These are phyloP conservation scores for Aphaenogaster rudis DNA, from an alignment of 1,140 invertebrate species.

Conservation along the genomic window DNA sequence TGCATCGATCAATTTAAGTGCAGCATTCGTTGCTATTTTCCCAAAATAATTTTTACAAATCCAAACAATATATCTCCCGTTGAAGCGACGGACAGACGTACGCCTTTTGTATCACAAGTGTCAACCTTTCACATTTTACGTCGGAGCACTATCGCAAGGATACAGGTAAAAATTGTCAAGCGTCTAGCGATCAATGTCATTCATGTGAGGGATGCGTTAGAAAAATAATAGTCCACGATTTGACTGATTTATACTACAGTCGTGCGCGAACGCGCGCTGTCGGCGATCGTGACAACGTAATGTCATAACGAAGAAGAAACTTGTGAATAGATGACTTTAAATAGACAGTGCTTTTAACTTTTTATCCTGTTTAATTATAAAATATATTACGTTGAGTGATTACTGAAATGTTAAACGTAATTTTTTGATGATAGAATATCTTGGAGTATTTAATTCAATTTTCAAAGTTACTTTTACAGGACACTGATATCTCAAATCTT, in stretches of 20 bases:
- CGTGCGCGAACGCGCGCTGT: slow-evolving; percentile 13
- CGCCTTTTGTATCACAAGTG: slow-evolving; percentile 28
- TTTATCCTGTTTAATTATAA: not conserved
- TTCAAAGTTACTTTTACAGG: not conserved
- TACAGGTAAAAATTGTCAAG: slow-evolving; percentile 43
- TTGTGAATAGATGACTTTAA: not conserved
- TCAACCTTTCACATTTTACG: slow-evolving; percentile 37
- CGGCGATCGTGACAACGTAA: not conserved
- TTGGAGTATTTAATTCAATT: not conserved
- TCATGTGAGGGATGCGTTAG: slow-evolving; percentile 34
- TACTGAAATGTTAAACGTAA: not conserved
- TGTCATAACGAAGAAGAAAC: slow-evolving; percentile 20
- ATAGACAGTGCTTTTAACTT: not conserved
- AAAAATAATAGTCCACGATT: slow-evolving; percentile 54
- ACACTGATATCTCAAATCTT: not conserved
- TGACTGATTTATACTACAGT: slow-evolving; percentile 54
- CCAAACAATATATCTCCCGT: slow-evolving; percentile 1
- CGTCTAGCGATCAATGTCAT: slow-evolving; percentile 45
- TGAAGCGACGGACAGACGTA: not conserved
- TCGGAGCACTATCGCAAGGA: not conserved
- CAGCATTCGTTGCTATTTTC: not conserved
- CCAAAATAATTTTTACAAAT: slow-evolving; percentile 17
- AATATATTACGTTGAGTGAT: not conserved
- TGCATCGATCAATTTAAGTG: not conserved
- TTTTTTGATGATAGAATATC: not conserved